A percentile compares a stretch with the other conserved stretches of the same genome.
phyloP scores from a whole-genome alignment of 2,888 invertebrate species.

The Polylopha cassiicola region DNA sequence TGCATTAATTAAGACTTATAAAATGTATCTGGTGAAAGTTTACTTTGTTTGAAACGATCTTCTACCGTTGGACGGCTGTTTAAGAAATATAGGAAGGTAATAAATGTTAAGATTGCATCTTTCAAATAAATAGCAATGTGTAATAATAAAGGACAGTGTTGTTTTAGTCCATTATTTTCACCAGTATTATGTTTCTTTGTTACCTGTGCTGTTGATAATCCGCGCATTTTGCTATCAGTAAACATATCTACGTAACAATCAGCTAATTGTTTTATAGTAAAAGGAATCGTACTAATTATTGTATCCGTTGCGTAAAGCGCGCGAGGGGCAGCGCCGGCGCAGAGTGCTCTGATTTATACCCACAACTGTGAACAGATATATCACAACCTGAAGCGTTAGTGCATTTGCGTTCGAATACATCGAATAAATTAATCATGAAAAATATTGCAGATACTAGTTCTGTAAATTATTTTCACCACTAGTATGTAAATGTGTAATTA shows the following conservation, averaged over 20 bases:
- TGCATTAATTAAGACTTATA: conserved; percentile 12
- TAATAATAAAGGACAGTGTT: background rate
- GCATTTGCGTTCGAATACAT: conserved; percentile 32
- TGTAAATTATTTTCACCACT: background rate
- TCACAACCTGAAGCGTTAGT: conserved; percentile 53
- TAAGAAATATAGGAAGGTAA: no score
- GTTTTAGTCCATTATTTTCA: conserved; percentile 14
- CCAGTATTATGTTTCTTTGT: conserved; percentile 11
- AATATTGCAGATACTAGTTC: background rate
- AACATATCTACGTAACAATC: conserved; percentile 64
- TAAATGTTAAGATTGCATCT: no score
- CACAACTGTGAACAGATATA: conserved; percentile 50
- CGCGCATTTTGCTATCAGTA: conserved; percentile 48
- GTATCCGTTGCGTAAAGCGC: conserved; percentile 61
- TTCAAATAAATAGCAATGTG: no score
- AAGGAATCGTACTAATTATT: conserved; percentile 43
- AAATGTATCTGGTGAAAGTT: conserved; percentile 2
- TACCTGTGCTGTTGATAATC: conserved; percentile 6
- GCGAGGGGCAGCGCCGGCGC: conserved; percentile 50
- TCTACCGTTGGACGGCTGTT: no score
- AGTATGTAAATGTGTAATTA: no score
- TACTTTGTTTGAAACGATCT: no score
- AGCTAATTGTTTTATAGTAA: conserved; percentile 55
- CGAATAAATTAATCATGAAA: conserved; percentile 6
- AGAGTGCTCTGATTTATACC: conserved; percentile 67